These are phyloP conservation scores for Drosophila ficusphila DNA, from an alignment of 1,140 invertebrate genomes.

Conservation along the genomic window DNA sequence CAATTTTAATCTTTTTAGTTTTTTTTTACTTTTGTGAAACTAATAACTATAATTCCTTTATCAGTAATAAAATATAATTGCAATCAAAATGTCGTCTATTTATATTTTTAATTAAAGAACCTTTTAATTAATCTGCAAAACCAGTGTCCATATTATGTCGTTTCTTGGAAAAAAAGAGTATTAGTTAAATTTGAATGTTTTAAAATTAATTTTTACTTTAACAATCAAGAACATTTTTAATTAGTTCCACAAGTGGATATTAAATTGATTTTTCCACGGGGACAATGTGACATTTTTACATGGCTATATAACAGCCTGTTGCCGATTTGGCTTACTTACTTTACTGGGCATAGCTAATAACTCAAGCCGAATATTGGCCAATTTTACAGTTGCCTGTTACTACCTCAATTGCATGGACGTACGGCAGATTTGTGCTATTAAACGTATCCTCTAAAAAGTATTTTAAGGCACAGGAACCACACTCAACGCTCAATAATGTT, in stretches of 20 bases:
- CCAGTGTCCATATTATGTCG: no score
- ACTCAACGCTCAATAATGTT: constrained; percentile 4
- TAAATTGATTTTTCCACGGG: constrained; percentile 28
- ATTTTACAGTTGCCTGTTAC: constrained; percentile 4
- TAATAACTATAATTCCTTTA: no score
- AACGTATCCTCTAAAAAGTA: not conserved
- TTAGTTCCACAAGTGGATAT: not conserved
- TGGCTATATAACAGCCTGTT: not conserved
- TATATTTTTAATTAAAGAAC: no score
- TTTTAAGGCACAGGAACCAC: not conserved
- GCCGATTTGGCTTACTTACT: not conserved
- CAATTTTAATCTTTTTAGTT: no score
- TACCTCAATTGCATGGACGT: constrained; percentile 11
- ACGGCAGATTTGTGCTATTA: not conserved
- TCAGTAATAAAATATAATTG: no score
- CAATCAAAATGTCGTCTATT: no score
- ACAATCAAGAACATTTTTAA: not conserved
- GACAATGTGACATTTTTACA: not conserved
- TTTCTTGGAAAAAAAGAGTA: no score
- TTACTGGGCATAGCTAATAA: constrained; percentile 3
- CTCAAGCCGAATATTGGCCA: not conserved
- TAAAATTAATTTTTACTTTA: not conserved
- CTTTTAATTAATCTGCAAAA: no score
- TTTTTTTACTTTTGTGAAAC: no score
- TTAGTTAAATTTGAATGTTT: no score